These are phyloP conservation scores for Megastigmus dorsalis DNA, from an alignment of 2,888 invertebrate species.

Conservation along the genomic window DNA sequence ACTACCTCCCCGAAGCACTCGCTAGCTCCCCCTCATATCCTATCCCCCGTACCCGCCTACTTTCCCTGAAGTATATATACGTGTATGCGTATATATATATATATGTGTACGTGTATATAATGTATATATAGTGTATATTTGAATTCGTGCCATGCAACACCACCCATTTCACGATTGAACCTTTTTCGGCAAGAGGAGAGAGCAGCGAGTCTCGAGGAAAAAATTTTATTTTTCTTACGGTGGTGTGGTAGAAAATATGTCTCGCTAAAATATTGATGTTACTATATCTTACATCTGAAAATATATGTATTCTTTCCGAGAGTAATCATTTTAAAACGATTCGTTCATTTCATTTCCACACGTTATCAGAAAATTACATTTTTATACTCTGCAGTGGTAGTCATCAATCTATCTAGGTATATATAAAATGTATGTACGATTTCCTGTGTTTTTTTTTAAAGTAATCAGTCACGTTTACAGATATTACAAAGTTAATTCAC, in stretches of 20 bases:
- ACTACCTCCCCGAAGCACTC: constrained; percentile 57
- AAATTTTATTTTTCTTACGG: constrained; percentile 44
- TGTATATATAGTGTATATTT: background rate
- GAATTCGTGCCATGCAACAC: constrained; percentile 19
- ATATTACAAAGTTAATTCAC: no score
- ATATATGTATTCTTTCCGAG: background rate
- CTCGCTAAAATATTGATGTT: constrained; percentile 34
- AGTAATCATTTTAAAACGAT: constrained; percentile 2
- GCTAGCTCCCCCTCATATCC: constrained; percentile 50
- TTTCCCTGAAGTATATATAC: constrained; percentile 9
- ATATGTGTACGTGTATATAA: background rate
- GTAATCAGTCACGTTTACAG: no score
- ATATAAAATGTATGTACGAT: no score
- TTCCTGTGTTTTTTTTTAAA: no score
- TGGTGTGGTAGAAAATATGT: constrained; percentile 33
- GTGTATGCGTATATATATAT: constrained; percentile 6
- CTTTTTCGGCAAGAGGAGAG: constrained; percentile 17
- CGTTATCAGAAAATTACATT: no score
- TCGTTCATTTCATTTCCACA: no score
- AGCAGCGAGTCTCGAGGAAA: no score
- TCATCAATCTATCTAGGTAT: no score
- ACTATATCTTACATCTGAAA: background rate
- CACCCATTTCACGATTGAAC: constrained; percentile 51
- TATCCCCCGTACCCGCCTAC: constrained; percentile 55
- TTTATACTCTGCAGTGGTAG: no score